Conservation (phyloP, 1,140 invertebrate species). For the Yoshiicerus persimilis region DNA sequence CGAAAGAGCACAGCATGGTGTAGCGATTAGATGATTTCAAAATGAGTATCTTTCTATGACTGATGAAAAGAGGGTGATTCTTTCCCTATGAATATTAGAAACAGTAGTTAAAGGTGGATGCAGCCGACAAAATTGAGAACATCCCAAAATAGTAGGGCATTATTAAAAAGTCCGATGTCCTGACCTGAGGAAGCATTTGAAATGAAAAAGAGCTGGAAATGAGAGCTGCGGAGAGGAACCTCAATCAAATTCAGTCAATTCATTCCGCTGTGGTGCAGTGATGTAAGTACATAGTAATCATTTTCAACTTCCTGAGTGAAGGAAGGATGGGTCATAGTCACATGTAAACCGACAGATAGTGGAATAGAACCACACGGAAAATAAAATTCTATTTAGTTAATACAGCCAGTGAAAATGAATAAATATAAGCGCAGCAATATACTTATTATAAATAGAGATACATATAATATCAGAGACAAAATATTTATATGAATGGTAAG, state of each 20-base stretch:
- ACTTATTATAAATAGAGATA: neutral
- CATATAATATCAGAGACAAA: neutral
- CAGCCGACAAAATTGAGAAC: neutral
- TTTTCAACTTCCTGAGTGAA: slow-evolving; percentile 28
- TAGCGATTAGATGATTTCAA: neutral
- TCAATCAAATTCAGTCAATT: neutral
- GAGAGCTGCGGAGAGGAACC: neutral
- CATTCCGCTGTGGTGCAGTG: neutral
- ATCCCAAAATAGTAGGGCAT: neutral
- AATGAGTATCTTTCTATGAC: neutral
- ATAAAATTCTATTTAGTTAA: neutral
- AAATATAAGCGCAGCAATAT: neutral
- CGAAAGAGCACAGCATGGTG: neutral
- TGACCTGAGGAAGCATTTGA: neutral
- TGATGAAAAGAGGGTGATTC: neutral
- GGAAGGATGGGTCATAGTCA: neutral
- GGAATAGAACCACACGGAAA: neutral
- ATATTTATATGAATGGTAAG: neutral
- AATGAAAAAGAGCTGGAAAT: neutral
- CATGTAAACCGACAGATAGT: neutral
- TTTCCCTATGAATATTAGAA: neutral
- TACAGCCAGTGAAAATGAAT: neutral
- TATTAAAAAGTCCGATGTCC: neutral
- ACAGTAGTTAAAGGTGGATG: neutral
- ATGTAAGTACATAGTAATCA: slow-evolving; percentile 15